These are phyloP conservation scores for Cyclargus thomasi DNA, from an alignment of 1,140 invertebrate species.

Conservation along the genomic window DNA sequence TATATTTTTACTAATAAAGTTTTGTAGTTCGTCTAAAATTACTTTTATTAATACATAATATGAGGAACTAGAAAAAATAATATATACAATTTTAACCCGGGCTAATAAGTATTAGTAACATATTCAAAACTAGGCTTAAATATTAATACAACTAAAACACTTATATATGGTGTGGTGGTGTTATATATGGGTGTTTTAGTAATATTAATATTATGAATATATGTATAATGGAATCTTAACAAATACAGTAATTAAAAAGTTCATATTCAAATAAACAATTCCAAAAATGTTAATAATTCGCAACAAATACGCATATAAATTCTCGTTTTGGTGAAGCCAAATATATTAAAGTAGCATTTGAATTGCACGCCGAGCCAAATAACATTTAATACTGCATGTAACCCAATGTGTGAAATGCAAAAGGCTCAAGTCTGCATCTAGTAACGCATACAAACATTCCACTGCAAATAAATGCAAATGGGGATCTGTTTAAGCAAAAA, in stretches of 20 bases:
- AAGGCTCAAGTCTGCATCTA: constrained; percentile 33
- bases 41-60: too few species aligned
- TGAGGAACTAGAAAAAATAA: too few species aligned
- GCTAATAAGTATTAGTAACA: too few species aligned
- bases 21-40: too few species aligned
- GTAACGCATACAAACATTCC: constrained; percentile 34
- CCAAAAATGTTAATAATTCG: neutral
- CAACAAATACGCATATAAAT: neutral
- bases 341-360: constrained; percentile 21
- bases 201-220: too few species aligned
- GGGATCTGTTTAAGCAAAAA: constrained; percentile 54
- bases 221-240: too few species aligned
- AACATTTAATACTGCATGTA: constrained; percentile 32
- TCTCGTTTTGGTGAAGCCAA: constrained; percentile 7
- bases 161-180: too few species aligned
- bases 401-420: constrained; percentile 39
- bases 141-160: too few species aligned
- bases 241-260: neutral
- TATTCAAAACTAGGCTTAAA: too few species aligned
- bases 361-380: constrained; percentile 32
- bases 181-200: too few species aligned
- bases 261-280: neutral
- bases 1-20: too few species aligned
- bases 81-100: too few species aligned
- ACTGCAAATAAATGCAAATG: constrained; percentile 43